A percentile compares a stretch with the other conserved stretches of the same genome.
These are phyloP conservation scores for Tribolium castaneum DNA, from an alignment of 1,140 invertebrate species.

Conservation along the genomic window DNA sequence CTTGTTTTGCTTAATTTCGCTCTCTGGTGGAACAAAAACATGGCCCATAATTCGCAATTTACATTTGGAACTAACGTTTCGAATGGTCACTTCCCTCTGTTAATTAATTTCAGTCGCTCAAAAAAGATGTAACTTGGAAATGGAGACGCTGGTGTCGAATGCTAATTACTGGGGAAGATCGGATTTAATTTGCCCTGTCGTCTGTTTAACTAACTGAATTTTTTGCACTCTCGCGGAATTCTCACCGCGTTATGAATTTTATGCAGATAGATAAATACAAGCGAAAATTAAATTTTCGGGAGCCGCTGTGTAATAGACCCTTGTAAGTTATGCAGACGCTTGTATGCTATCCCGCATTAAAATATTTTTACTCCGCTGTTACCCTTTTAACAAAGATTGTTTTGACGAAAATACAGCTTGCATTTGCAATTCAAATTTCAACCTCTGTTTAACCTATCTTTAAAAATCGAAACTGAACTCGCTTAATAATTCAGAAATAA, in stretches of 20 bases:
- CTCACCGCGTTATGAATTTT: not conserved
- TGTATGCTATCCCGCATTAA: not conserved
- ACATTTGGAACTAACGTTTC: not conserved
- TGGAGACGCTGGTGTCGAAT: not conserved
- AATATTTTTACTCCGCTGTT: not conserved
- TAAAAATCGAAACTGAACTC: not conserved
- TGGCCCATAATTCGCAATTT: not conserved
- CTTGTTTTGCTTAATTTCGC: slow-evolving; percentile 12
- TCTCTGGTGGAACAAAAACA: not conserved
- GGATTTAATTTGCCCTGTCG: not conserved
- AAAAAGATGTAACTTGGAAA: slow-evolving; percentile 6
- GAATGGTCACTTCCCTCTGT: not conserved
- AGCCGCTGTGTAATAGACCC: not conserved
- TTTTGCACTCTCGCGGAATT: not conserved
- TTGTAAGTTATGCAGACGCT: not conserved
- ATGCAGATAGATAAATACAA: not conserved
- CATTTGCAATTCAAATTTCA: too few species aligned
- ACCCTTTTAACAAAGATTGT: too few species aligned
- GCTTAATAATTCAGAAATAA: not conserved
- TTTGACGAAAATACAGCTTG: too few species aligned
- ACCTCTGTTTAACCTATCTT: not conserved
- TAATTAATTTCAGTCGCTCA: not conserved
- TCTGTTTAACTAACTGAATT: not conserved
- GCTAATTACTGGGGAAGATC: not conserved
- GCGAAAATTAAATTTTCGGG: not conserved